These are phyloP conservation scores for Riparia riparia DNA, from an alignment of 2,113 vertebrate species.

Conservation along the genomic window DNA sequence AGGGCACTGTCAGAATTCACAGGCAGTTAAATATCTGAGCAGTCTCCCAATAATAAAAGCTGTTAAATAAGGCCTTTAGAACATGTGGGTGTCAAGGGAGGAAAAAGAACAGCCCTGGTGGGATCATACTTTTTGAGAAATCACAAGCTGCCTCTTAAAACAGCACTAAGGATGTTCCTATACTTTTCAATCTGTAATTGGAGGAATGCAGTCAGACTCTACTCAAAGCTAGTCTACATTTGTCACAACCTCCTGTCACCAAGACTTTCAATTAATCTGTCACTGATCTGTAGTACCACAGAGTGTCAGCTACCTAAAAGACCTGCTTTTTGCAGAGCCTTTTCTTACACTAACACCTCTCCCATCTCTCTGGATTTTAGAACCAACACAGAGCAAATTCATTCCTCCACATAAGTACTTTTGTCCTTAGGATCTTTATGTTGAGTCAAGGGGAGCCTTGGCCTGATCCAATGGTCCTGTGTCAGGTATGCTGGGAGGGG, in stretches of 20 bases:
- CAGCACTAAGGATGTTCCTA: accelerated
- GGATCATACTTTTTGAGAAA: not conserved
- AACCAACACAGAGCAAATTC: not conserved
- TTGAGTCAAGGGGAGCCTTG: not conserved
- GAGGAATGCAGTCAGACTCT: not conserved
- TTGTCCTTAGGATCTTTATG: not conserved
- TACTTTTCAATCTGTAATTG: not conserved
- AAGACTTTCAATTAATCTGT: not conserved
- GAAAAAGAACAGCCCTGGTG: not conserved
- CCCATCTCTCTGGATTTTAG: not conserved
- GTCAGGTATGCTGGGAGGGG: not conserved
- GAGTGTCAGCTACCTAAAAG: not conserved
- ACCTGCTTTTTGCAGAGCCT: not conserved
- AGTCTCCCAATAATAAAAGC: not conserved
- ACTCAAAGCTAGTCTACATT: not conserved
- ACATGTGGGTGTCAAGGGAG: accelerated
- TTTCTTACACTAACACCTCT: not conserved
- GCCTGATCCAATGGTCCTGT: not conserved
- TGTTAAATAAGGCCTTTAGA: not conserved
- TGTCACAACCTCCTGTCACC: not conserved
- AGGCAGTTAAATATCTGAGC: not conserved
- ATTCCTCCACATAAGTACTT: not conserved
- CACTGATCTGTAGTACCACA: accelerated
- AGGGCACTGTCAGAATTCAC: not conserved
- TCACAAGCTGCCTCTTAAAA: not conserved